These are phyloP conservation scores for Oceanites oceanicus DNA, from an alignment of 2,113 vertebrate genomes.

Conservation along the genomic window DNA sequence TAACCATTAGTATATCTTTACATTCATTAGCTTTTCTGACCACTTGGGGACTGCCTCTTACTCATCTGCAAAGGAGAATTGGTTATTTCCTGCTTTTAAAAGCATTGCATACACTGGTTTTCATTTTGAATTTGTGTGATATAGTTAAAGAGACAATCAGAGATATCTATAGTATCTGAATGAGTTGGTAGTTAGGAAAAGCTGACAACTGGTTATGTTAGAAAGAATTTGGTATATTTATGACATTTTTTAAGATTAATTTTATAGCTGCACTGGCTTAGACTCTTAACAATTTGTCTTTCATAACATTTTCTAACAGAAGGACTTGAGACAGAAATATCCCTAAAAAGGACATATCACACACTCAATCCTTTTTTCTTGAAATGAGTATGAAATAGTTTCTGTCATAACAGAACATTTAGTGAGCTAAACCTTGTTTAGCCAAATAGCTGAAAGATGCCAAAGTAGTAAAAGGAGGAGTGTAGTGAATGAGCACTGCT, in stretches of 20 bases:
- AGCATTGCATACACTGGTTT: neutral
- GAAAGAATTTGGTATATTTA: neutral
- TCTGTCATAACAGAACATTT: neutral
- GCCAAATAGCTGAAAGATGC: neutral
- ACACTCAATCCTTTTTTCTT: neutral
- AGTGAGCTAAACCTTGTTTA: neutral
- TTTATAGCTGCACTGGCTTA: neutral
- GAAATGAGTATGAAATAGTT: conserved; percentile 6
- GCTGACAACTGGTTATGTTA: neutral
- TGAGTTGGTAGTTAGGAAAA: neutral
- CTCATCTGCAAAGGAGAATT: neutral
- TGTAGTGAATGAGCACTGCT: neutral
- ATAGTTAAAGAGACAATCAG: neutral
- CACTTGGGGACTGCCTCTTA: neutral
- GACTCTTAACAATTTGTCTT: neutral
- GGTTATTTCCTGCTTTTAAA: neutral
- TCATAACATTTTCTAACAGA: neutral
- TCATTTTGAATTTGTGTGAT: neutral
- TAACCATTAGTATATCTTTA: neutral
- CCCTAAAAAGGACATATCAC: neutral
- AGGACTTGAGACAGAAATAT: neutral
- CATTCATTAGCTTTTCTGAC: neutral
- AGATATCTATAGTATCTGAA: neutral
- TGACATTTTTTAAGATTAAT: neutral
- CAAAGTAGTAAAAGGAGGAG: neutral